Conservation (phyloP, 2,113 vertebrate genomes). For the Lamprologus speciosus region DNA sequence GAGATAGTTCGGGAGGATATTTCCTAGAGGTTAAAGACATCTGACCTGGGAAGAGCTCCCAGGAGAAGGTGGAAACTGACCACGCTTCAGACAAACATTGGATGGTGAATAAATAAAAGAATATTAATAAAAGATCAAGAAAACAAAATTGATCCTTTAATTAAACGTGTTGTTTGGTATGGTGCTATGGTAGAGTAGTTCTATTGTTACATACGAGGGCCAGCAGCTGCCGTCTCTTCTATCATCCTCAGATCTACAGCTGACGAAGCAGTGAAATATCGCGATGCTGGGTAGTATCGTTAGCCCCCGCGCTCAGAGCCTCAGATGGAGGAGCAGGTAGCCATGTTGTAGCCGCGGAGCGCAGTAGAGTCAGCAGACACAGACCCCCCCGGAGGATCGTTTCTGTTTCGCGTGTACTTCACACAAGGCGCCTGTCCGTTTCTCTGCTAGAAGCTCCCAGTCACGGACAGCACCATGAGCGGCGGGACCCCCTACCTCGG, state of each 20-base stretch:
- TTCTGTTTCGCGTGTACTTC: background rate
- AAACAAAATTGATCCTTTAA: background rate
- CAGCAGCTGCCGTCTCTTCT: background rate
- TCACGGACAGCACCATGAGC: slow-evolving; percentile 65
- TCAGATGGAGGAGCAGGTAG: slow-evolving; percentile 68
- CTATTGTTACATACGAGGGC: background rate
- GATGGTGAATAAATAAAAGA: background rate
- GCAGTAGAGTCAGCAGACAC: background rate
- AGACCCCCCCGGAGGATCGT: background rate
- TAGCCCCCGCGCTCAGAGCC: slow-evolving; percentile 62
- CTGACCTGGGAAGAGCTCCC: background rate
- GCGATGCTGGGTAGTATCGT: slow-evolving; percentile 67
- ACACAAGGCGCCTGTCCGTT: background rate
- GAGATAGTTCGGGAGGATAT: background rate
- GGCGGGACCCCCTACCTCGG: slow-evolving; percentile 84
- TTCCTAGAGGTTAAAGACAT: background rate
- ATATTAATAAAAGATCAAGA: background rate
- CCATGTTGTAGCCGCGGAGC: slow-evolving; percentile 78
- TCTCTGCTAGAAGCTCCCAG: background rate
- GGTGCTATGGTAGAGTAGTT: background rate
- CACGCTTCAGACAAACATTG: background rate
- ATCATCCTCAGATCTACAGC: background rate
- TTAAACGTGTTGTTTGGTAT: background rate
- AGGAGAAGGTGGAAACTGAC: background rate
- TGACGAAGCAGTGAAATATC: background rate